These are phyloP conservation scores for Mythimna ferrago DNA, from an alignment of 2,888 invertebrate species.

Conservation along the genomic window DNA sequence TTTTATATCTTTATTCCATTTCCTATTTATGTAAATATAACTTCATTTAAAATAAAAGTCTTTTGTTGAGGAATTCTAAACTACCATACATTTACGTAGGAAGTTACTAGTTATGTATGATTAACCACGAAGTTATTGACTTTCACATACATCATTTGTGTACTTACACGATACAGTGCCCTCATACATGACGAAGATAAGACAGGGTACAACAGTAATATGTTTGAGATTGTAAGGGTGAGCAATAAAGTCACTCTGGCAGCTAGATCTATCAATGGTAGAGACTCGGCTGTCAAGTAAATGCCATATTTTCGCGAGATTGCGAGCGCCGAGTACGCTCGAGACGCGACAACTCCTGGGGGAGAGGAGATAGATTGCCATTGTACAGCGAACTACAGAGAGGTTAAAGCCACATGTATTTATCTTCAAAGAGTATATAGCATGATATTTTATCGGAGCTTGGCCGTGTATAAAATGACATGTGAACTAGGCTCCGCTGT, in stretches of 20 bases:
- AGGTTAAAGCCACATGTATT: constrained; percentile 73
- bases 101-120: constrained; percentile 24
- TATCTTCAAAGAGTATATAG: constrained; percentile 63
- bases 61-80: constrained; percentile 18
- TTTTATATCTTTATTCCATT: constrained; percentile 42
- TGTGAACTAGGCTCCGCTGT: constrained; percentile 58
- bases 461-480: constrained; percentile 53
- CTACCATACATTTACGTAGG: constrained; percentile 20
- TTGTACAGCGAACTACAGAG: constrained; percentile 72
- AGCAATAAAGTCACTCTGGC: constrained; percentile 52
- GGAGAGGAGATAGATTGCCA: constrained; percentile 79
- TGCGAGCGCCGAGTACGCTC: constrained; percentile 67
- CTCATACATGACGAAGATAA: constrained; percentile 13
- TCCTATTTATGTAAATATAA: constrained; percentile 17
- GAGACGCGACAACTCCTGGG: constrained; percentile 73
- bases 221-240: constrained; percentile 27
- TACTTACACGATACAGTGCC: not conserved
- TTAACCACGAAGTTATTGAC: constrained; percentile 33
- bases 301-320: constrained; percentile 77
- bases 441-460: constrained; percentile 42
- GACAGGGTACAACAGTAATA: constrained; percentile 33
- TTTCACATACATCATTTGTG: constrained; percentile 29
- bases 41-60: constrained; percentile 17
- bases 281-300: constrained; percentile 68
- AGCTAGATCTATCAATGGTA: constrained; percentile 59